Conservation (phyloP, 2,888 invertebrate genomes). For the Megastigmus dorsalis region DNA sequence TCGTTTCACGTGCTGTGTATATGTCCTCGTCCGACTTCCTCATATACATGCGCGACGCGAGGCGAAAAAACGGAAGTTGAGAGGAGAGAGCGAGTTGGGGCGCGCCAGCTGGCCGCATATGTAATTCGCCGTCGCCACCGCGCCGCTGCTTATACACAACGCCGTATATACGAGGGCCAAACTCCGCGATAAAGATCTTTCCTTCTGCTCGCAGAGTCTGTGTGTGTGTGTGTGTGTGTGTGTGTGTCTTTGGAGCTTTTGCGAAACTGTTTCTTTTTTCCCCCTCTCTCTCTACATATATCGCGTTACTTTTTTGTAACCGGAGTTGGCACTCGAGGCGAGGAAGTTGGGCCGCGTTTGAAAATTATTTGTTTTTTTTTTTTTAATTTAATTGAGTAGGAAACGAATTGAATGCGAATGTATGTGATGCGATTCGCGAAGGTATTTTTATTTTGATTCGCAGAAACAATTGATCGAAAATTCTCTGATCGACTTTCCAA, state of each 20-base stretch:
- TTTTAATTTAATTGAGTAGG: too few relatives aligned
- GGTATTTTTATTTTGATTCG: too few relatives aligned
- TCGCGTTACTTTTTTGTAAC: too few relatives aligned
- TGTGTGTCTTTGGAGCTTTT: slow-evolving; percentile 21
- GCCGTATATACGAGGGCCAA: slow-evolving; percentile 18
- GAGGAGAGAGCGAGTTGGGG: not conserved
- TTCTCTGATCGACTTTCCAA: too few relatives aligned
- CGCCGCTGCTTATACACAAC: too few relatives aligned
- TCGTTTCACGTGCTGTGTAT: too few relatives aligned
- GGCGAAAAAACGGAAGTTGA: slow-evolving; percentile 23
- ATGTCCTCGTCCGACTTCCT: not conserved
- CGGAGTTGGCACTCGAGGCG: too few relatives aligned
- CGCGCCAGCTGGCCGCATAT: slow-evolving; percentile 51
- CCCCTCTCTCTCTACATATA: not conserved
- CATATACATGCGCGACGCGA: not conserved
- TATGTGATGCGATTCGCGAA: too few relatives aligned
- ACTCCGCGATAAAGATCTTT: slow-evolving; percentile 46
- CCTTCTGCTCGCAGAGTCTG: not conserved
- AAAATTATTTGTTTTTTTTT: too few relatives aligned
- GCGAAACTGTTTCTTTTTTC: not conserved
- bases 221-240: not conserved
- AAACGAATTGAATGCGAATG: too few relatives aligned
- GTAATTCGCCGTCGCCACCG: slow-evolving; percentile 39
- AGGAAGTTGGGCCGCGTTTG: too few relatives aligned
- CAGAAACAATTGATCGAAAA: too few relatives aligned